Evolutionary conservation across 2,797 vertebrate genomes (phyloP), one percentile per base, ranked within the genome.

Genomic region (Oreochromis mossambicus): DNA sequence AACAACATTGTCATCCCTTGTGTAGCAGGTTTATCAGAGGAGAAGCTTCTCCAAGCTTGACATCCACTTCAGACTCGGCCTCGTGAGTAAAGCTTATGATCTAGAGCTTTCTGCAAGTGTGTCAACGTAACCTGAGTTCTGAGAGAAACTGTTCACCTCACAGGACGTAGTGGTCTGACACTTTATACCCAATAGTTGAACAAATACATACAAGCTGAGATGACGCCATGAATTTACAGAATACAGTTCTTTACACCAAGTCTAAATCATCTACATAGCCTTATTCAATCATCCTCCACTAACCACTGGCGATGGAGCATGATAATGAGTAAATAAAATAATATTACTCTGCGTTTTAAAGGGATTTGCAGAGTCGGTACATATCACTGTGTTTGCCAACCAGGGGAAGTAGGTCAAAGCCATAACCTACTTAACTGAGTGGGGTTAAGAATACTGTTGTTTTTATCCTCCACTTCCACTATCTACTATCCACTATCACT

Each of bases 401-500:
- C 83, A 82, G 41, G 21, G 61, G 90, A 93, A 93, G 86, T 93
- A 90, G 94, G 94, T 94, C 94, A 93, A 92, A 93, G 91, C 93
- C 84, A 86, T 92, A 94, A 93, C 92, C 92, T 85, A 94, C 90
- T 94, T 93, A 92, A 87, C 88, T 89, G 85, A 46, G 87, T 79
- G 83, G 80, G 89, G 84, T 88, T 93, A 90, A 92, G 91, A 87
- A 90, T 78, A 78, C 89, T 91, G 89, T 87, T 93, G 88, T 90
- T 89, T 92, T 89, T 85, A 89, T 93, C 87, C 70, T 73, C 66
- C 87, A 88, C 82, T 77, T 82, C 58, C 54, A 86, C 79, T 34
- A 10, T 10, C 26, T 17, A 3, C 55, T 58, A 19, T 34, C 8
- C 29, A 34, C 15, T 7, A 19, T 29, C 63, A 15, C 15, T 36